Evolutionary conservation across 2,888 invertebrate genomes (phyloP), one percentile per base, ranked within the genome.

Genomic region (Epistrophe eligans): DNA sequence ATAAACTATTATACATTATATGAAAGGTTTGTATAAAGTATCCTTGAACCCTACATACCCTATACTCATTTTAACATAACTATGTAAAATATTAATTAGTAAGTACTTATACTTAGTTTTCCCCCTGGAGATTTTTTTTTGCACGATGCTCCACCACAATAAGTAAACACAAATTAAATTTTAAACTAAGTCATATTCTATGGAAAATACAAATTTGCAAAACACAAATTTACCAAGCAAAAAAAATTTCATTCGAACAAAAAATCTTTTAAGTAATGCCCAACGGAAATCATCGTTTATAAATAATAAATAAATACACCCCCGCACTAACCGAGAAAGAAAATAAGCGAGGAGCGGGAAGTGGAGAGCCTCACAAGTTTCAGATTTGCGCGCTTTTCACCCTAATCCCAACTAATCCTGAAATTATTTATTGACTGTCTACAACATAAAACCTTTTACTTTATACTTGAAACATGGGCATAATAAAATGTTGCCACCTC

Each of bases 381-480:
- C 58, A 81, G 79, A 82, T 74, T 77, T 79, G 77, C 64, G 77
- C 82, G 77, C 50, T 35, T 72, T 79, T 67, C 55, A 48, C 76
- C 87, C 79, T 87, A 87, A 87, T 83, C 83, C 67, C 79, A 87
- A 83, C 87, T 83, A 87, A 87, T 87, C 87, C 79, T 38, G 79
- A 87, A 87, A 87, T 87, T 87, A 87, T 87, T 87, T 87, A 87
- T 87, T 76, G 79, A 76, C 87, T 87, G 87, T 87, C 87, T 87
- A 79, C 87, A 87, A 79, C 87, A 87, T 73, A 87, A 87, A 87
- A 82, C 87, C 87, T 87, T 83, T 87, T 87, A 87, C 85, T 85
- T 85, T 85, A 40, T 73, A 24, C 24, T 77, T 77, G 70, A 77
- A 85, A 82, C 83, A 87, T 87, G 79, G 83, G 83, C 83, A 83